Evolutionary conservation across 2,113 vertebrate species (phyloP).

Genomic region (Synodontis membranacea): DNA sequence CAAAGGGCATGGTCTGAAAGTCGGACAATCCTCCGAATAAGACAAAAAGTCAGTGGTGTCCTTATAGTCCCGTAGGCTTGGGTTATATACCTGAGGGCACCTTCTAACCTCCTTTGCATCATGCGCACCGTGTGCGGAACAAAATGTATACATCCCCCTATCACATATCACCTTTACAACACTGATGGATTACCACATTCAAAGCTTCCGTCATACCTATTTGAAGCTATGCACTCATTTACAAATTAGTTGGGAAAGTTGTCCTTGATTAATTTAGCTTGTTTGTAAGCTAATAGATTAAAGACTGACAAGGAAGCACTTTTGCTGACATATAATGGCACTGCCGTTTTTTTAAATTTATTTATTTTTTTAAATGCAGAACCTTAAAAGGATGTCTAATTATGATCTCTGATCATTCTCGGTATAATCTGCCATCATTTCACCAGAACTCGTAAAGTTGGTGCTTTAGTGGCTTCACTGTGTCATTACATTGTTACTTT

Average conservation of each 20-base stretch:
- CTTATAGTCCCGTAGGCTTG: too few species aligned
- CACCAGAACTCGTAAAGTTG: not conserved
- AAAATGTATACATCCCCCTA: too few species aligned
- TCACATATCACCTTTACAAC: not conserved
- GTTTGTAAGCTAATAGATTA: not conserved
- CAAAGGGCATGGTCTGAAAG: too few species aligned
- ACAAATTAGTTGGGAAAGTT: not conserved
- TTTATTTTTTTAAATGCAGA: too few species aligned
- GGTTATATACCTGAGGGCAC: too few species aligned
- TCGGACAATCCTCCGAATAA: too few species aligned
- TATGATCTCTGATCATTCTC: not conserved
- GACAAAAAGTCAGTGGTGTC: too few species aligned
- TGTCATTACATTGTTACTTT: not conserved
- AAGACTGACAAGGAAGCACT: not conserved
- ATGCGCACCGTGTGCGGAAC: too few species aligned
- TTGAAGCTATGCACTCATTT: not conserved
- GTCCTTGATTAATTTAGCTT: too few species aligned
- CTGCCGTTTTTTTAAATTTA: too few species aligned
- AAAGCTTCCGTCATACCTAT: not conserved
- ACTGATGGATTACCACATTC: not conserved
- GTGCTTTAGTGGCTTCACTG: not conserved
- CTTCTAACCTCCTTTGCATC: too few species aligned
- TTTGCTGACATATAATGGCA: not conserved
- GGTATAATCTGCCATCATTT: not conserved
- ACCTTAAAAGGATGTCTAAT: not conserved